A percentile compares a stretch with the other conserved stretches of the same genome.
Evolutionary conservation across 1,140 invertebrate genomes (phyloP).

Genomic region (Drosophila repletoides): DNA sequence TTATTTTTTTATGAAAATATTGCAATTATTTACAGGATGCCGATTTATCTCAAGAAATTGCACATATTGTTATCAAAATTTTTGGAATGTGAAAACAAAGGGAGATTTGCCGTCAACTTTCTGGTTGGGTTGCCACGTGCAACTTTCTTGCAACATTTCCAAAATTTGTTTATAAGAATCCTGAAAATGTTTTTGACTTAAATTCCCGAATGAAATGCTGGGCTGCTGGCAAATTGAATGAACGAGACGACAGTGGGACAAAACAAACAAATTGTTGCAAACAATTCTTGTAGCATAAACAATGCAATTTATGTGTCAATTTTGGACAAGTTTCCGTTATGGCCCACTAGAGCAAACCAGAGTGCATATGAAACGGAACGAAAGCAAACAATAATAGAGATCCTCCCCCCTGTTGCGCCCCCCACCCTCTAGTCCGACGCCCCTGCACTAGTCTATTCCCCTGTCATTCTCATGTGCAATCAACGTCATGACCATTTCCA

Average conservation of each 20-base stretch:
- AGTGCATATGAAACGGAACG: slow-evolving; percentile 16
- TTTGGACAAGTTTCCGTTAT: slow-evolving; percentile 30
- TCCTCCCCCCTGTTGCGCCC: neutral
- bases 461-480: slow-evolving; percentile 43
- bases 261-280: slow-evolving; percentile 34
- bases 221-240: slow-evolving; percentile 28
- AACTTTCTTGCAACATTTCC: slow-evolving; percentile 39
- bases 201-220: slow-evolving; percentile 29
- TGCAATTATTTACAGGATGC: too few relatives aligned
- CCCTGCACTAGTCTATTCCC: slow-evolving; percentile 17
- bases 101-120: too few relatives aligned
- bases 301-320: slow-evolving; percentile 68
- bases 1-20: too few relatives aligned
- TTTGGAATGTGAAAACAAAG: neutral
- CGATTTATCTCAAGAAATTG: too few relatives aligned
- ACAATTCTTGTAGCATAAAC: slow-evolving; percentile 62
- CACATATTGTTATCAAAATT: slow-evolving; percentile 7
- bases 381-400: slow-evolving; percentile 33
- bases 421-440: slow-evolving; percentile 16
- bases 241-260: slow-evolving; percentile 34
- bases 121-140: slow-evolving; percentile 1
- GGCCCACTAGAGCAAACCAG: neutral
- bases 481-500: slow-evolving; percentile 40
- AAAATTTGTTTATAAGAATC: slow-evolving; percentile 63
- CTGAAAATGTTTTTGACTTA: neutral